Percentiles rank a stretch among this genome's conserved stretches.
Conservation (phyloP, 2,797 vertebrate genomes). For the Naso thynnoides region DNA sequence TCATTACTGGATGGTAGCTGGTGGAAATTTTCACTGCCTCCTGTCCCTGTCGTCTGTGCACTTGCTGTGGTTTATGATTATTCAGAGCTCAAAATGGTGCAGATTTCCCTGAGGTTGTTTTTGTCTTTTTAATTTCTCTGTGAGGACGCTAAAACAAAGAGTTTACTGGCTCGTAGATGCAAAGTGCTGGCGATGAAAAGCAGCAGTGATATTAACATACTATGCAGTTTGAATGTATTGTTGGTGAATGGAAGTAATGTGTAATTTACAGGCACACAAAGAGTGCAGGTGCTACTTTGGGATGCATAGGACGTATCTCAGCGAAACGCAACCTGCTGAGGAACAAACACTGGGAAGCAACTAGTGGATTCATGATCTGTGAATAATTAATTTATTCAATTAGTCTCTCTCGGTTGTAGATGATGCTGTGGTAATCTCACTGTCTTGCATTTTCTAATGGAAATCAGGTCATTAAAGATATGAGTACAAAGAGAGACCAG, state of each 20-base stretch:
- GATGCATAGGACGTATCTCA: slow-evolving; percentile 14
- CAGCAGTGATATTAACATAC: neutral
- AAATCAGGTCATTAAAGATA: slow-evolving; percentile 64
- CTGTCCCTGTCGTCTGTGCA: slow-evolving; percentile 29
- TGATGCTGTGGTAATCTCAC: slow-evolving; percentile 16
- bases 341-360: slow-evolving; percentile 44
- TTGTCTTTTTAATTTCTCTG: slow-evolving; percentile 2
- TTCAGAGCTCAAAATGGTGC: slow-evolving; percentile 15
- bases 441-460: slow-evolving; percentile 62
- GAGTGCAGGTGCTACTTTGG: slow-evolving; percentile 41
- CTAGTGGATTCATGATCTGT: slow-evolving; percentile 47
- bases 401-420: slow-evolving; percentile 38
- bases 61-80: slow-evolving; percentile 12
- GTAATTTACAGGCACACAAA: slow-evolving; percentile 37
- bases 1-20: slow-evolving; percentile 31
- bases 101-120: slow-evolving; percentile 14
- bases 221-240: slow-evolving; percentile 3
- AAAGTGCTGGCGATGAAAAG: slow-evolving; percentile 3
- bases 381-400: slow-evolving; percentile 59
- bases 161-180: neutral
- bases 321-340: slow-evolving; percentile 28
- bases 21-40: slow-evolving; percentile 17
- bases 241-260: slow-evolving; percentile 8
- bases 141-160: neutral
- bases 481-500: slow-evolving; percentile 44